phyloP scores from a whole-genome alignment of 1,140 invertebrate genomes.

The Lepidostoma basale region DNA sequence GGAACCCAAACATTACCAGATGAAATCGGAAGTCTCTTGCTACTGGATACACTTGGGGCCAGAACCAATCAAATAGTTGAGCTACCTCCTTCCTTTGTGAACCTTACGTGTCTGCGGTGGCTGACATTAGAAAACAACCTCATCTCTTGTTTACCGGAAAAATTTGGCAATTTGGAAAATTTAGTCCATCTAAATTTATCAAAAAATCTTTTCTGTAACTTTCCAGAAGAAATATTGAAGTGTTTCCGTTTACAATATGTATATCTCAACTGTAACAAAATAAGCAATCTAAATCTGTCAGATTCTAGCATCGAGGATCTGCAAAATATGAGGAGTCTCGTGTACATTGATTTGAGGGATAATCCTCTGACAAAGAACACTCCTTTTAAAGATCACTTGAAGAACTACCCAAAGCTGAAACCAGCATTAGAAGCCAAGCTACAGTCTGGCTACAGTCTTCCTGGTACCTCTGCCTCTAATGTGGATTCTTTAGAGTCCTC shows the following conservation, averaged over 20 bases:
- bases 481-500: not conserved
- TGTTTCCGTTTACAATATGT: not conserved
- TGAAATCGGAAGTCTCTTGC: not conserved
- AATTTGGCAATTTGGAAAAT: not conserved
- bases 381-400: constrained; percentile 16
- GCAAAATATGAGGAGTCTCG: not conserved
- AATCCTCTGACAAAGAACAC: not conserved
- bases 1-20: not conserved
- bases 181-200: constrained; percentile 2
- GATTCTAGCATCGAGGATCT: not conserved
- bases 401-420: not conserved
- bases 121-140: constrained; percentile 12
- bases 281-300: not conserved
- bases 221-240: not conserved
- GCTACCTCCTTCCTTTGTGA: not conserved
- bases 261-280: not conserved
- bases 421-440: not conserved
- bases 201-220: not conserved
- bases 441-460: not conserved
- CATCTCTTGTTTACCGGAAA: not conserved
- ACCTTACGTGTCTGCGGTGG: not conserved
- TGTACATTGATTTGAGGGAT: constrained; percentile 3
- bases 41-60: constrained; percentile 5
- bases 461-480: not conserved
- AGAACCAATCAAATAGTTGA: constrained; percentile 1